These are phyloP conservation scores for Callinectes sapidus DNA, from an alignment of 2,888 invertebrate species.

Conservation along the genomic window DNA sequence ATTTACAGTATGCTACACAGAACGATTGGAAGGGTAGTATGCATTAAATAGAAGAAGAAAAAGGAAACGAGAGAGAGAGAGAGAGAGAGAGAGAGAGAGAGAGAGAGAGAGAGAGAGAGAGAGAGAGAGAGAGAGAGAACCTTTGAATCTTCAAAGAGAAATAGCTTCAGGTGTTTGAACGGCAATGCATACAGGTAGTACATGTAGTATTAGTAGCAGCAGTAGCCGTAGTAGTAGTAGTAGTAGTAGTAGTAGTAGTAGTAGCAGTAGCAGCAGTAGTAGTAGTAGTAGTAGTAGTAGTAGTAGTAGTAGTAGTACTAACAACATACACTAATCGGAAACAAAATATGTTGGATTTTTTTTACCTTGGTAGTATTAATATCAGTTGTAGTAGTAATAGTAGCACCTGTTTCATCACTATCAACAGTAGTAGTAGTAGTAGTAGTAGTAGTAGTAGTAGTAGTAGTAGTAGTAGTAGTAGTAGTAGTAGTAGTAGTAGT, in stretches of 20 bases:
- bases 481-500: neutral
- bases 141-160: constrained; percentile 18
- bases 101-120: constrained; percentile 36
- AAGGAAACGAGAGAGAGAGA: neutral
- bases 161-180: constrained; percentile 31
- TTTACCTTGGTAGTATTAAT: neutral
- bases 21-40: neutral
- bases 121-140: constrained; percentile 23
- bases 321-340: no score
- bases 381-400: neutral
- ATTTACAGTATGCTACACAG: neutral
- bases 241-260: neutral
- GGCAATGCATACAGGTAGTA: neutral
- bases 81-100: constrained; percentile 37
- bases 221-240: neutral
- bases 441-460: constrained; percentile 23
- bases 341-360: no score
- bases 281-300: neutral
- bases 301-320: neutral
- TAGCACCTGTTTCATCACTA: neutral
- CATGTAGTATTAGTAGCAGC: neutral
- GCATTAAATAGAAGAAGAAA: neutral
- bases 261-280: neutral
- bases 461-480: neutral
- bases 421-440: constrained; percentile 23